phyloP scores from a whole-genome alignment of 2,113 vertebrate species.

The Tragelaphus imberbis region DNA sequence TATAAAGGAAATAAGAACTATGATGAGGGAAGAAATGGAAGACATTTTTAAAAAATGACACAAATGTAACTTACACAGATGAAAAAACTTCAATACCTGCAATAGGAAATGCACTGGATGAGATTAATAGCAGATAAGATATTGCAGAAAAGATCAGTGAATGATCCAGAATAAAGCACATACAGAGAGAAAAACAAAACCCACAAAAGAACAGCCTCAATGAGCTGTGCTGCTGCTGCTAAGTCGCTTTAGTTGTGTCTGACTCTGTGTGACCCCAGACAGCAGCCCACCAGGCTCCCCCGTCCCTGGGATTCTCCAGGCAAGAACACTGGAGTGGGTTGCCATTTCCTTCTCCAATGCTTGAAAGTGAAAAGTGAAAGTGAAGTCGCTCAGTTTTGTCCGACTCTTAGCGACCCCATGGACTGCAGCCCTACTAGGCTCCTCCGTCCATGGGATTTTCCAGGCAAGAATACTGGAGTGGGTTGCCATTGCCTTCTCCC shows the following conservation, averaged over 20 bases:
- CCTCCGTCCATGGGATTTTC: too few species aligned
- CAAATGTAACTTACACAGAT: neutral
- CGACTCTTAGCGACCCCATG: too few species aligned
- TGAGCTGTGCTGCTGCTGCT: neutral
- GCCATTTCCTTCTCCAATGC: neutral
- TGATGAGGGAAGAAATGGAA: neutral
- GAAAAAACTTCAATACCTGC: neutral
- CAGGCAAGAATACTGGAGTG: too few species aligned
- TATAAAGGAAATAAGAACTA: neutral
- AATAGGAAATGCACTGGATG: neutral
- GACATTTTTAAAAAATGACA: neutral
- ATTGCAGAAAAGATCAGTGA: neutral
- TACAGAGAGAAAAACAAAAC: neutral
- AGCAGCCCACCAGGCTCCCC: neutral
- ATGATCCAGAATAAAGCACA: neutral
- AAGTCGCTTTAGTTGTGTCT: accelerated
- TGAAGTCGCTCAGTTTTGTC: too few species aligned
- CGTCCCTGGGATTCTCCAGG: neutral
- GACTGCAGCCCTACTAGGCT: too few species aligned
- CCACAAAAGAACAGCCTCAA: neutral
- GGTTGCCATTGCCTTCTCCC: too few species aligned
- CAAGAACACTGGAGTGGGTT: neutral
- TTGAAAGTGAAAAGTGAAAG: neutral
- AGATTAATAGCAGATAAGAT: neutral
- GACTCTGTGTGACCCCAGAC: neutral